Evolutionary conservation across 2,888 invertebrate genomes (phyloP), one percentile per base, ranked within the genome.

Genomic region (Spodoptera picta): DNA sequence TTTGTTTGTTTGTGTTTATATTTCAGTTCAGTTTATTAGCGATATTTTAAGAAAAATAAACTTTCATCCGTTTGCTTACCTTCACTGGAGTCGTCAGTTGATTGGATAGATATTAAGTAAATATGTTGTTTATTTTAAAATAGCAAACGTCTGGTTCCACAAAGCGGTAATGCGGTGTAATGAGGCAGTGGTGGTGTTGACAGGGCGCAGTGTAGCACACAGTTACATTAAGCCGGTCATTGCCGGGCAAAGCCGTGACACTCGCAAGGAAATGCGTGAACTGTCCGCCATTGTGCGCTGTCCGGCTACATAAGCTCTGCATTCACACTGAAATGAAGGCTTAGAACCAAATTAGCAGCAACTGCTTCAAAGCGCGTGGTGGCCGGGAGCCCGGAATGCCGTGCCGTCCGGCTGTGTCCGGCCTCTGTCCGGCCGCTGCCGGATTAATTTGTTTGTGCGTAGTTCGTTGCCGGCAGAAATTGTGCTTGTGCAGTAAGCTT

Each of bases 371-470:
- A 75, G 70, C 57, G 65, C 50, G 45, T 60, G 45, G 11, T 68
- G 57, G 47, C 59, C 62, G 58, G 51, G 12, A 10, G 57, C 55
- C 65, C 47, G 58, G 57, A 57, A 49, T 48, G 36, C 67, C 61
- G 23, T 43, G 45, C 23, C 41, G 47, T 50, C 53, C 56, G 56
- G 47, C 45, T 42, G 4, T 59, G 48, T 53, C 65, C 65, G 50
- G 65, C 47, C 14, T 43, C 48, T 42, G 51, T 56, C 43, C 48
- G 69, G 47, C 24, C 49, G n/a, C 49, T 42, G 42, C 31, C 2
- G 43, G 62, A 60, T 70, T 66, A 62, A 74, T 70, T 66, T 70
- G 62, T 73, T 69, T 57, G 54, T 74, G 61, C 59, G 60, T 60
- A 65, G 60, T 58, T 48, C 60, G 61, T 56, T 69, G 58, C 12